These are phyloP conservation scores for Protobothrops mucrosquamatus DNA, from an alignment of 2,113 vertebrate species.

Conservation along the genomic window DNA sequence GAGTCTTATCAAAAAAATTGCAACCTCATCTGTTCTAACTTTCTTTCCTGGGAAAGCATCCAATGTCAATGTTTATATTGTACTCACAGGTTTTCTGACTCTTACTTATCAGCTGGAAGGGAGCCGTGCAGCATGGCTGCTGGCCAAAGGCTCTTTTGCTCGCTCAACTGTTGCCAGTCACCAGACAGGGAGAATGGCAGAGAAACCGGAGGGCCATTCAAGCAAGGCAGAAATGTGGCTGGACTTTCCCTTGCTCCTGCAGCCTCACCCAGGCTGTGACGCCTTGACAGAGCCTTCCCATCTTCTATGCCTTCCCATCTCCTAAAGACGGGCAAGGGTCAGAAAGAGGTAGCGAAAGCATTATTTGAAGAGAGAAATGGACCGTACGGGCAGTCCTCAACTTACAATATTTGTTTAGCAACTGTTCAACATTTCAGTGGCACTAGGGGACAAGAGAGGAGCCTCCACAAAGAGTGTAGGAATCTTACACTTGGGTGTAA, in stretches of 20 bases:
- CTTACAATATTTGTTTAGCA: too few relatives aligned
- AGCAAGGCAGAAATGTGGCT: background rate
- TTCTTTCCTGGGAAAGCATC: background rate
- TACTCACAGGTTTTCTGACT: slow-evolving; percentile 5
- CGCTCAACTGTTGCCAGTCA: background rate
- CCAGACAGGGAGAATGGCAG: background rate
- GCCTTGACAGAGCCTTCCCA: background rate
- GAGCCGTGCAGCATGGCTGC: background rate
- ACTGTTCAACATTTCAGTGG: too few relatives aligned
- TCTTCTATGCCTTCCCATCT: background rate
- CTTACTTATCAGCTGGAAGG: slow-evolving; percentile 7
- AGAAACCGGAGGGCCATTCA: background rate
- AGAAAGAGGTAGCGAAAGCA: background rate
- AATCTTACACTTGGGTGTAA: too few relatives aligned
- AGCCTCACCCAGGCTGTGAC: background rate
- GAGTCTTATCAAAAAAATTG: background rate
- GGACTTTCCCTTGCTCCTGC: background rate
- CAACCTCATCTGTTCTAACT: slow-evolving; percentile 4
- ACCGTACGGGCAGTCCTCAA: background rate
- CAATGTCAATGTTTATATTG: slow-evolving; percentile 29
- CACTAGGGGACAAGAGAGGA: too few relatives aligned
- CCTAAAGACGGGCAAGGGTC: background rate
- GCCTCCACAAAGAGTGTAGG: too few relatives aligned
- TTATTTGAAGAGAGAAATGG: background rate
- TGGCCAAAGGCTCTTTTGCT: background rate